A percentile compares a stretch with the other conserved stretches of the same genome.
Evolutionary conservation across 2,797 vertebrate species (phyloP).

Genomic region (Bovichtus diacanthus): DNA sequence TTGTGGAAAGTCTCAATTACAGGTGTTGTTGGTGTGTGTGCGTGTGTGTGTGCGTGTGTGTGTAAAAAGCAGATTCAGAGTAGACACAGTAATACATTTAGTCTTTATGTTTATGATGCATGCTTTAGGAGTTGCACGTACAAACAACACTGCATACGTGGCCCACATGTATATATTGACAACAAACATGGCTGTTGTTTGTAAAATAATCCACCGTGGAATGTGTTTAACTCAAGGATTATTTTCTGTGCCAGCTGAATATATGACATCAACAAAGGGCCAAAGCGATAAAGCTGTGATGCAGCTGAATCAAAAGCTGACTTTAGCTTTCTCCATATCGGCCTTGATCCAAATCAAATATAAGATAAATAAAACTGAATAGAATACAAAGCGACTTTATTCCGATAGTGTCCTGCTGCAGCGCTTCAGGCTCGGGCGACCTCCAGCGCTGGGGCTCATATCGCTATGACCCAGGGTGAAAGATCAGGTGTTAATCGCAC

Average conservation of each 20-base stretch:
- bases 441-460: too few relatives aligned
- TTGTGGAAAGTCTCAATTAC: conserved; percentile 66
- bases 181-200: not conserved
- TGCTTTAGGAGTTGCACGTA: not conserved
- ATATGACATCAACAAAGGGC: not conserved
- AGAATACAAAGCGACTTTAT: not conserved
- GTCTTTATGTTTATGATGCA: not conserved
- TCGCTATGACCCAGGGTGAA: too few relatives aligned
- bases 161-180: not conserved
- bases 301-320: not conserved
- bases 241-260: not conserved
- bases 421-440: too few relatives aligned
- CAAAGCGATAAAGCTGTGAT: not conserved
- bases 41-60: conserved; percentile 13
- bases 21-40: conserved; percentile 41
- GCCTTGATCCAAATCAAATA: not conserved
- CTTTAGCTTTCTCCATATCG: too few relatives aligned
- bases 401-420: too few relatives aligned
- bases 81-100: not conserved
- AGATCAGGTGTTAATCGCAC: too few relatives aligned
- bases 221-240: not conserved
- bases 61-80: conserved; percentile 9
- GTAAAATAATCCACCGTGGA: not conserved
- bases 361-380: not conserved
- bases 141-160: not conserved